Evolutionary conservation across 2,888 invertebrate genomes (phyloP), one percentile per base, ranked within the genome.

Genomic region (Zygothrica quintamaculata): DNA sequence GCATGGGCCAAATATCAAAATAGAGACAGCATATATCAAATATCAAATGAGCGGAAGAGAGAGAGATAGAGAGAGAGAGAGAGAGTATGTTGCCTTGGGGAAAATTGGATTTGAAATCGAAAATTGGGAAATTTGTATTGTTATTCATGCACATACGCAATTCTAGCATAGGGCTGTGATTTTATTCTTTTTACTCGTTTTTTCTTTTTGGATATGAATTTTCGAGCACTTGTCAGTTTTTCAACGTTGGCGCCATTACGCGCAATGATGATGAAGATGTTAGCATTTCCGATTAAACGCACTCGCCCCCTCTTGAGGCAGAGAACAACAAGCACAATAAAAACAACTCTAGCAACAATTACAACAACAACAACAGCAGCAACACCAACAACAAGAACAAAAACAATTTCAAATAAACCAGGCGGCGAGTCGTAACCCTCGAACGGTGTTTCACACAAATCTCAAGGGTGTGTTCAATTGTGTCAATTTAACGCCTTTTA

Each of bases 401-500:
- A n/a, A n/a, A n/a, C n/a, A n/a, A n/a, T n/a, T n/a, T n/a, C 56
- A 65, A 72, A 67, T 58, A 69, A 60, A 42, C 52, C 42, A n/a
- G n/a, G n/a, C n/a, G 47, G 11, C 29, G 42, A 33, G 12, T 37
- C 18, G 29, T 3, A 55, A 33, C 57, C 65, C 74, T 50, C 65
- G 53, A 53, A 29, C 26, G 44, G 40, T 50, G 61, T 7, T 61
- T 59, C 50, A 57, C 53, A 59, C 57, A 69, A 81, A 60, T 85
- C 85, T 84, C 84, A 77, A 84, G 85, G 87, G 84, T 81, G 82
- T 73, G 62, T 87, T 87, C 84, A 74, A 87, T 87, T 87, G 85
- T 87, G 84, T 87, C 84, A 84, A 84, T 84, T 84, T 81, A 87
- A 84, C 84, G 84, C 84, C 84, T 84, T 84, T 84, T 84, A 87